Conservation (phyloP, 2,113 vertebrate genomes). For the Callipepla squamata region DNA sequence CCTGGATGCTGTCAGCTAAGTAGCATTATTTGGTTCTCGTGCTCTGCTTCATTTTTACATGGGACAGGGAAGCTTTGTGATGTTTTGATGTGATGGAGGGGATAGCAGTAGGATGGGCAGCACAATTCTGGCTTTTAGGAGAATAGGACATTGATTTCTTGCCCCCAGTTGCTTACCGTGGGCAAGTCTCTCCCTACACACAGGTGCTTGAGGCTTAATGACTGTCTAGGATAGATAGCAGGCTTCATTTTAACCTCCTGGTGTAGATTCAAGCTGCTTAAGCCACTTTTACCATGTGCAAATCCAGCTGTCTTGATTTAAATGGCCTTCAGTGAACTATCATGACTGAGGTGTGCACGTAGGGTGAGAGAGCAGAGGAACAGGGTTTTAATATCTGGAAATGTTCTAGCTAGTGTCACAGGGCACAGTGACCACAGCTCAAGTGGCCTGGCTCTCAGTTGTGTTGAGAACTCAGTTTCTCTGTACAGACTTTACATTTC, state of each 20-base stretch:
- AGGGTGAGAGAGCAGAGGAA: neutral
- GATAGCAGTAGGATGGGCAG: neutral
- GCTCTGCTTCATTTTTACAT: accelerated
- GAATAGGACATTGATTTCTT: neutral
- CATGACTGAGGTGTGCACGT: neutral
- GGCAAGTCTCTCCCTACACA: neutral
- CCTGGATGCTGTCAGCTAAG: conserved; percentile 24
- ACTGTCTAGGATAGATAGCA: neutral
- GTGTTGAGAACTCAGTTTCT: neutral
- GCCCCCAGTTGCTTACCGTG: neutral
- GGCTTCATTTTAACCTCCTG: neutral
- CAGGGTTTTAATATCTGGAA: neutral
- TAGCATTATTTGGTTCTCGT: conserved; percentile 1
- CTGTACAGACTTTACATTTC: accelerated
- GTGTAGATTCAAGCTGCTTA: accelerated
- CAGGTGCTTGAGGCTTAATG: neutral
- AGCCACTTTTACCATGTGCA: neutral
- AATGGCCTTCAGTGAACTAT: neutral
- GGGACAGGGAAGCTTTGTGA: neutral
- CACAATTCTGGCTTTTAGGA: neutral
- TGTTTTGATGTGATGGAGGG: neutral
- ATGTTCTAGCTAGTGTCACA: neutral
- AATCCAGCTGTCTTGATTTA: neutral
- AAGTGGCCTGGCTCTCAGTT: neutral
- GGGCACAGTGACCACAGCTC: neutral